A percentile compares a stretch with the other conserved stretches of the same genome.
Conservation (phyloP, 2,797 vertebrate species). For the Channa striata region DNA sequence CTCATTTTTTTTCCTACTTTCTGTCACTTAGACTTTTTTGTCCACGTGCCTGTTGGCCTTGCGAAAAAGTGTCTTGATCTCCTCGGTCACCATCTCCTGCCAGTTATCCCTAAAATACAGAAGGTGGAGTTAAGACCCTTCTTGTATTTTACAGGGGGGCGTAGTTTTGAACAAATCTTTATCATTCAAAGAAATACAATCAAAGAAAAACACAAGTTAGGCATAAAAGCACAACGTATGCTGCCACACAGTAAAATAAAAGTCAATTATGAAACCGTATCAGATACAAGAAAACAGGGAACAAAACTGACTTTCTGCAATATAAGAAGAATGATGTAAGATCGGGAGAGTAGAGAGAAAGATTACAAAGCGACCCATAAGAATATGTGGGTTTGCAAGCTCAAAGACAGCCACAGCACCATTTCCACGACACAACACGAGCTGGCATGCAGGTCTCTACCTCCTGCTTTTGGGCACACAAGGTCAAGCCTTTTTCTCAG, state of each 20-base stretch:
- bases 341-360: constrained; percentile 69
- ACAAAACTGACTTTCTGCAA: constrained; percentile 50
- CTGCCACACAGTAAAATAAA: constrained; percentile 6
- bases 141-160: not conserved
- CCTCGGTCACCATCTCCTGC: constrained; percentile 86
- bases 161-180: not conserved
- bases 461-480: constrained; percentile 77
- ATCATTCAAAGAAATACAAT: not conserved
- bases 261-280: constrained; percentile 22
- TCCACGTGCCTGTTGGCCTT: constrained; percentile 85
- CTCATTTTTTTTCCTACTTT: constrained; percentile 5
- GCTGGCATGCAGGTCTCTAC: constrained; percentile 76
- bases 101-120: constrained; percentile 82
- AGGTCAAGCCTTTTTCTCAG: constrained; percentile 85
- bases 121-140: constrained; percentile 15
- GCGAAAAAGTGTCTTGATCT: constrained; percentile 85
- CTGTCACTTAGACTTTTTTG: constrained; percentile 76
- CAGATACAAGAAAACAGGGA: not conserved
- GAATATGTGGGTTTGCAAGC: constrained; percentile 8
- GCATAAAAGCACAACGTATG: not conserved
- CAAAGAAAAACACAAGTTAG: constrained; percentile 2
- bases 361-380: constrained; percentile 47
- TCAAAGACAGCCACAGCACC: constrained; percentile 29
- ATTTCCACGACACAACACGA: constrained; percentile 64
- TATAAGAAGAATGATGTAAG: constrained; percentile 61